A percentile compares a stretch with the other conserved stretches of the same genome.
Conservation (phyloP, 2,113 vertebrate species). For the Zapornia atra region DNA sequence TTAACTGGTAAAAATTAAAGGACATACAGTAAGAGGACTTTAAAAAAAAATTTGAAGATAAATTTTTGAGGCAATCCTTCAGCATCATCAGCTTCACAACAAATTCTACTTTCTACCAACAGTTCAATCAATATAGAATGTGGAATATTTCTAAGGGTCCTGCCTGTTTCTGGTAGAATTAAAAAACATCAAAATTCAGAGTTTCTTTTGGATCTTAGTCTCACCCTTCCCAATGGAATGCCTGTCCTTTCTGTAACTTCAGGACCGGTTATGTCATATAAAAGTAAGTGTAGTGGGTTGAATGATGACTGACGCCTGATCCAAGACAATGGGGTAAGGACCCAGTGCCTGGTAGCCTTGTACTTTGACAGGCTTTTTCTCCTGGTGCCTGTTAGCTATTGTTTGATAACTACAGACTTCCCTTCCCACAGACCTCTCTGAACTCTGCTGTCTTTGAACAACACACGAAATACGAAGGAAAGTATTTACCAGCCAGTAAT, state of each 20-base stretch:
- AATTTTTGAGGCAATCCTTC: background rate
- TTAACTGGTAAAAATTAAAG: background rate
- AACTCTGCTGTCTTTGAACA: constrained; percentile 77
- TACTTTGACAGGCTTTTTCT: constrained; percentile 70
- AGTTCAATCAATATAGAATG: background rate
- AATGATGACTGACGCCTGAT: constrained; percentile 65
- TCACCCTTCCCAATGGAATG: background rate
- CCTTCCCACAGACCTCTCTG: constrained; percentile 77
- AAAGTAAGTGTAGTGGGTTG: constrained; percentile 38
- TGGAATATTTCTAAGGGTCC: background rate
- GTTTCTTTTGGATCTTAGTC: background rate
- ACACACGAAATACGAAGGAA: constrained; percentile 47
- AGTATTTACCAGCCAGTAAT: constrained; percentile 78
- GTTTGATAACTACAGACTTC: constrained; percentile 71
- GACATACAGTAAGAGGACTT: background rate
- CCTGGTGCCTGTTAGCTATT: constrained; percentile 69
- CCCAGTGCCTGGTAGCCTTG: constrained; percentile 1
- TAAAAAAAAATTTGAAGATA: background rate
- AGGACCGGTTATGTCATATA: background rate
- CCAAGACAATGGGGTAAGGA: constrained; percentile 36
- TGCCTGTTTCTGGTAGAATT: background rate
- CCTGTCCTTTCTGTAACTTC: background rate
- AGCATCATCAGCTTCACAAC: background rate
- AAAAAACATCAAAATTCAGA: background rate
- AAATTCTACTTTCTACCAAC: background rate